Evolutionary conservation across 2,888 invertebrate genomes (phyloP), one percentile per base, ranked within the genome.

Genomic region (Periphyllus acericola): DNA sequence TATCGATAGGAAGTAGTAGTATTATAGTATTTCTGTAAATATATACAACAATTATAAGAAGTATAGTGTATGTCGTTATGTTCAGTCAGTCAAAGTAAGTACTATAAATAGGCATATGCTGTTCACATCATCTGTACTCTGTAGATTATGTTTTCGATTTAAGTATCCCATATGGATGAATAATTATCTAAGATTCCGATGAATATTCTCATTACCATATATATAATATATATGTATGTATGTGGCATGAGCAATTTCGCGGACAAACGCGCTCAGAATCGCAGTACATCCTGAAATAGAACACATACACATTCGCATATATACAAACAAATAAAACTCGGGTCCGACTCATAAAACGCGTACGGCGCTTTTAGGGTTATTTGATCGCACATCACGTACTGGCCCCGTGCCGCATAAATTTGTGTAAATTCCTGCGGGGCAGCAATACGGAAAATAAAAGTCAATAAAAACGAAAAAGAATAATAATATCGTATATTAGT

Each of bases 381-480:
- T 83, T 21, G 83, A 75, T 75, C 74, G 14, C 83, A 40, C 60
- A n/a, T 83, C 83, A 83, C 74, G 83, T 83, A 83, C 34, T 32
- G n/a, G 17, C 19, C 25, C 4, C 36, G 19, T 29, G 40, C 36
- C 60, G 68, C 72, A 72, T 82, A 32, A n/a, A 2, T 55, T 52
- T 74, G 46, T 74, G 25, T 46, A 40, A 32, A 55, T 34, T 83
- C 19, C 14, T 71, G 32, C 25, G 83, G 14, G 55, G n/a, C 1
- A 55, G 71, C 55, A 46, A 21, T 60, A 8, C 40, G 60, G 21
- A 83, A 14, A 74, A 74, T 29, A 75, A 75, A 60, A 60, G 60
- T 40, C 55, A 60, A 83, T 32, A 32, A 74, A 83, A 83, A 83
- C 40, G 71, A 11, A 46, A 83, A 82, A 55, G n/a, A 25, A 46